Base-by-base conservation (phyloP, 2,113 vertebrate species). In the Seriola quinqueradiata region DNA sequence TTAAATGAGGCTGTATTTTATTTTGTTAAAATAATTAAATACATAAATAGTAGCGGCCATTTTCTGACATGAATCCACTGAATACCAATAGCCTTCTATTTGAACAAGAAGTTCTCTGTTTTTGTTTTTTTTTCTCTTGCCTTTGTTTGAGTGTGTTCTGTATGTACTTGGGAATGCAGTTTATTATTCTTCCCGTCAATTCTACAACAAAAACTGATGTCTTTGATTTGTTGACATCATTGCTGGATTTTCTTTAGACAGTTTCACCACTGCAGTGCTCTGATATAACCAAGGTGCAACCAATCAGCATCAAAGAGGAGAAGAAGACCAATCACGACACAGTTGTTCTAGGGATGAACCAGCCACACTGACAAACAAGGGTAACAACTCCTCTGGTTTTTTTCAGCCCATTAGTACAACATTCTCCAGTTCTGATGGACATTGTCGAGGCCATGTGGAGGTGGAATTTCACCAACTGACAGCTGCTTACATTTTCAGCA, bases 381-480 rank as follows among this genome's bases (percentile, higher is more conserved):
- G 44, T 23, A 67, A 66, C 46, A 61, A 52, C 52, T 75, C 55
- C 6, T 40, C 59, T 40, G 34, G 73, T 81, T 72, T 83, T 83
- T 68, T 83, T 65, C 57, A 65, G 75, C 71, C 70, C 52, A 87
- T 86, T 84, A 87, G 77, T 70, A 44, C 48, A 77, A 23, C 59
- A 59, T 70, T 64, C 69, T 23, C 57, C 54, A 57, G 66, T 63
- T 77, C 66, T 91, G 76, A 84, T 66, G 79, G 85, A 82, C 84
- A 81, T 32, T 82, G 84, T 87, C 48, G 25, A 61, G 59, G 46
- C 71, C 66, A 32, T 82, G 79, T 88, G 71, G 73, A 86, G 78
- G 87, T 89, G 82, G 70, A 88, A 81, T 81, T 82, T 82, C 69
- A 87, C 57, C 64, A 85, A 55, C 73, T 83, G 81, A 87, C 85